Percentiles rank a stretch among this genome's conserved stretches.
phyloP scores from a whole-genome alignment of 2,888 invertebrate species.

The Rosalia funebris region DNA sequence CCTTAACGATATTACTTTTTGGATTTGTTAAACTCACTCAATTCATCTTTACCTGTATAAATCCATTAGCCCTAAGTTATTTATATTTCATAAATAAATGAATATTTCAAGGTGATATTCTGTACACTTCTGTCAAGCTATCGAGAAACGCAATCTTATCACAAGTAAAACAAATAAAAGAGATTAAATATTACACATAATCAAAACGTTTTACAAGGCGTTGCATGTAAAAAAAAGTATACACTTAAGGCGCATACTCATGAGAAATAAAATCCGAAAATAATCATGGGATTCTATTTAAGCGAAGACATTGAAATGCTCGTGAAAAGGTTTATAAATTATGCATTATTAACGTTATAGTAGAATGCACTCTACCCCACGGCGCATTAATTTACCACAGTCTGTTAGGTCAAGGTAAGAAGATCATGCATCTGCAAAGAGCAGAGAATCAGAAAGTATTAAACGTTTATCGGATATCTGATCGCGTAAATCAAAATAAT shows the following conservation, averaged over 20 bases:
- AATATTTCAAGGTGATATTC: too few species aligned
- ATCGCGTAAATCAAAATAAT: constrained; percentile 26
- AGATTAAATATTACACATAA: too few species aligned
- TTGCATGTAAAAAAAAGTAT: neutral
- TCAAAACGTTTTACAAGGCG: too few species aligned
- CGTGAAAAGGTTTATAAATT: constrained; percentile 4
- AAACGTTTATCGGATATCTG: constrained; percentile 20
- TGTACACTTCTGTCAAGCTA: too few species aligned
- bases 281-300: neutral
- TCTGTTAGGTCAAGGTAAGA: constrained; percentile 21
- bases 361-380: neutral
- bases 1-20: too few species aligned
- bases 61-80: too few species aligned
- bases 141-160: too few species aligned
- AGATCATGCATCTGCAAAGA: constrained; percentile 20
- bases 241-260: neutral
- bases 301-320: neutral
- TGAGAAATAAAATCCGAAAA: constrained; percentile 5
- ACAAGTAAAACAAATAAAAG: too few species aligned
- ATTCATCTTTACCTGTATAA: too few species aligned
- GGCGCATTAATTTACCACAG: neutral
- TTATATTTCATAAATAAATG: too few species aligned
- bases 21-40: too few species aligned
- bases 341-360: constrained; percentile 7
- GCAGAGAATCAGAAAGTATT: constrained; percentile 14